phyloP scores from a whole-genome alignment of 2,888 invertebrate genomes.

The Celastrina argiolus region DNA sequence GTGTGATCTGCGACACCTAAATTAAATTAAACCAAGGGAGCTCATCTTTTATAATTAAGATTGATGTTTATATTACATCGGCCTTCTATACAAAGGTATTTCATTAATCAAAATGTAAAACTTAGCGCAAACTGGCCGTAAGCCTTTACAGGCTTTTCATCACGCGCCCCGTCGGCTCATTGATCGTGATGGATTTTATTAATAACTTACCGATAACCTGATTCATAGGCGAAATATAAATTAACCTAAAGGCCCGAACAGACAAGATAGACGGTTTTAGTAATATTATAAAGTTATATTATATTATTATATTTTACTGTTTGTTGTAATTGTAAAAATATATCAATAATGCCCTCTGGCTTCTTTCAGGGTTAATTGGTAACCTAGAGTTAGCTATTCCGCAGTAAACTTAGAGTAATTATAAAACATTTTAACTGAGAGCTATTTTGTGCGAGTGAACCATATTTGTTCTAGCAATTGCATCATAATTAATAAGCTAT shows the following conservation, averaged over 20 bases:
- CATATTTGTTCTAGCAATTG: too few species aligned
- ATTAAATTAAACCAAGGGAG: constrained; percentile 1
- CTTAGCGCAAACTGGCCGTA: constrained; percentile 4
- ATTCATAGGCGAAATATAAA: constrained; percentile 1
- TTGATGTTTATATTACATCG: constrained; percentile 7
- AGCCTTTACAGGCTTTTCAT: constrained; percentile 14
- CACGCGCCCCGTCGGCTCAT: neutral
- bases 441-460: too few species aligned
- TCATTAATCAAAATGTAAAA: constrained; percentile 20
- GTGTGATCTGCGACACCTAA: neutral
- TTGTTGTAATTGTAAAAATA: too few species aligned
- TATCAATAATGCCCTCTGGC: too few species aligned
- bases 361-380: too few species aligned
- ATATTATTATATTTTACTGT: too few species aligned
- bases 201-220: constrained; percentile 3
- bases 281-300: too few species aligned
- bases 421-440: too few species aligned
- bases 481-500: too few species aligned
- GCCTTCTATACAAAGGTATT: constrained; percentile 11
- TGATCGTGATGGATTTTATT: constrained; percentile 19
- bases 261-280: too few species aligned
- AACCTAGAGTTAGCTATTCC: too few species aligned
- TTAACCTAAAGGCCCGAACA: neutral
- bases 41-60: neutral
- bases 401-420: too few species aligned